Conservation (phyloP, 2,797 vertebrate species). For the Pempheris klunzingeri region DNA sequence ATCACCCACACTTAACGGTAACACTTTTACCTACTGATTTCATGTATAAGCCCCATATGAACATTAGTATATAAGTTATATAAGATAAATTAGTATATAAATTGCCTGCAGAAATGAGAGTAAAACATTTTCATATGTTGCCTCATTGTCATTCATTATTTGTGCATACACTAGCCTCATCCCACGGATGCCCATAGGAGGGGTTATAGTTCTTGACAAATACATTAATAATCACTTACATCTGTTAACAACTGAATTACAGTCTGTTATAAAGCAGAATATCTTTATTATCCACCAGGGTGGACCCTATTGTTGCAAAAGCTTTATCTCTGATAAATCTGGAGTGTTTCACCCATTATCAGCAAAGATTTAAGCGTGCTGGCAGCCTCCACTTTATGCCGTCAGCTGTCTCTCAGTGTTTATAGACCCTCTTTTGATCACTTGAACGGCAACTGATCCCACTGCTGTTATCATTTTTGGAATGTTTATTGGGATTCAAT, state of each 20-base stretch:
- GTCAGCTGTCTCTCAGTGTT: constrained; percentile 3
- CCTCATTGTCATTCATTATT: no score
- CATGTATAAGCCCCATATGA: no score
- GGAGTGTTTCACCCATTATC: not conserved
- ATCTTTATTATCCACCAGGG: no score
- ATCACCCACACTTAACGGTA: not conserved
- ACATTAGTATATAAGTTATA: no score
- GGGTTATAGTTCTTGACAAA: no score
- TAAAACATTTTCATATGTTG: no score
- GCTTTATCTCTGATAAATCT: not conserved
- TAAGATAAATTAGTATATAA: no score
- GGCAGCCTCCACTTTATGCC: not conserved
- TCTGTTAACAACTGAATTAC: not conserved
- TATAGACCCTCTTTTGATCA: constrained; percentile 14
- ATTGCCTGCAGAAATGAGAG: no score
- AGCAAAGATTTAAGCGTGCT: not conserved
- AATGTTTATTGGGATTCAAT: constrained; percentile 41
- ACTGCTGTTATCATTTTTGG: constrained; percentile 4
- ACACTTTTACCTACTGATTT: no score
- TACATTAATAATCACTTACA: no score
- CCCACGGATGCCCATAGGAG: no score
- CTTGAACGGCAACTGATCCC: constrained; percentile 28
- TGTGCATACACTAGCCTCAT: no score
- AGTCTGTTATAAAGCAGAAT: not conserved
- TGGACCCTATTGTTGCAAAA: not conserved